These are phyloP conservation scores for sheep (Ovis aries) DNA, from an alignment of 2,113 vertebrate genomes.

Conservation along the genomic window DNA sequence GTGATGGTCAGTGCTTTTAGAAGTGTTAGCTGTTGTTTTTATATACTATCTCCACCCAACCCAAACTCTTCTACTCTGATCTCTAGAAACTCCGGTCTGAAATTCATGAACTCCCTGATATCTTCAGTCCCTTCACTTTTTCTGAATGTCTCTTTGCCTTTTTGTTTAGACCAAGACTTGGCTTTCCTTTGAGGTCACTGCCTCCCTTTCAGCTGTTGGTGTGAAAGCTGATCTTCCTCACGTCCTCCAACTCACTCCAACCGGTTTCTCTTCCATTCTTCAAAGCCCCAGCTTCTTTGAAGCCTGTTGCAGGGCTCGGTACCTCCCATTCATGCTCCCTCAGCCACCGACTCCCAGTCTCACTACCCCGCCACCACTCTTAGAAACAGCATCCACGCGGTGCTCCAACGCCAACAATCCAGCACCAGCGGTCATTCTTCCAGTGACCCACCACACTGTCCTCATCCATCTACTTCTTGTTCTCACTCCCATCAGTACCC, in stretches of 20 bases:
- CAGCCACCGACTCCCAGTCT: background rate
- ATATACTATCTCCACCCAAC: background rate
- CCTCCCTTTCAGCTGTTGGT: background rate
- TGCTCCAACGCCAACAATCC: background rate
- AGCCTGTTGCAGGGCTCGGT: background rate
- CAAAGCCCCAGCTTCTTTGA: background rate
- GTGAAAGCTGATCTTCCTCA: background rate
- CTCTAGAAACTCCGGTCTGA: background rate
- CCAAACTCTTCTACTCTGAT: background rate
- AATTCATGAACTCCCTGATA: background rate
- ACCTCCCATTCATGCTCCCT: background rate
- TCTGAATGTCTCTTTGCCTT: background rate
- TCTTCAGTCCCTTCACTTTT: background rate
- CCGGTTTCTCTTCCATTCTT: background rate
- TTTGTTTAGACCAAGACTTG: background rate
- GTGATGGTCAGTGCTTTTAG: background rate
- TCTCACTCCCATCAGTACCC: background rate
- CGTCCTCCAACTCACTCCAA: background rate
- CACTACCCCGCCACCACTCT: background rate
- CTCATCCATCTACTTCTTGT: background rate
- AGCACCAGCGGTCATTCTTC: background rate
- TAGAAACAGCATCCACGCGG: background rate
- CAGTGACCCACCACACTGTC: background rate
- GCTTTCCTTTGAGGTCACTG: background rate
- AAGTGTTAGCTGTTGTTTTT: background rate